Conservation (phyloP, 2,888 invertebrate species). For the Baronia brevicornis region DNA sequence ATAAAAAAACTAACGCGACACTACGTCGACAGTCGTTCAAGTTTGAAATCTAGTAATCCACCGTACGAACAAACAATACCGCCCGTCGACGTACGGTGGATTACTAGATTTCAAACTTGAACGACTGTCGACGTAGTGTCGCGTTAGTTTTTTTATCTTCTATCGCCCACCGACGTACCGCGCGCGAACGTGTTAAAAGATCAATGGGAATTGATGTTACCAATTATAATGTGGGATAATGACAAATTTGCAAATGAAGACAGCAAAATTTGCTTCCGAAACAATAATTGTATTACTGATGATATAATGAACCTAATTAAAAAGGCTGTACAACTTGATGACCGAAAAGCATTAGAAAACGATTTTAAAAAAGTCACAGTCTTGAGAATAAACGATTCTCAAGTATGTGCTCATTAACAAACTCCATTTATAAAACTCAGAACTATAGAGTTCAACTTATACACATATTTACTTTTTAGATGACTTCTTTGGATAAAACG, state of each 20-base stretch:
- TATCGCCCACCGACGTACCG: no score
- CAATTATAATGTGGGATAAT: slow-evolving; percentile 52
- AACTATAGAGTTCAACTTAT: no score
- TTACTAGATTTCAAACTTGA: no score
- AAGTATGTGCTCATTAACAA: slow-evolving; percentile 29
- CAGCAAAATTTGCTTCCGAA: slow-evolving; percentile 47
- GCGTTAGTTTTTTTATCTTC: no score
- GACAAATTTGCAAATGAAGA: slow-evolving; percentile 50
- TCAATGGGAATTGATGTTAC: slow-evolving; percentile 49
- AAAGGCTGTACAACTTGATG: slow-evolving; percentile 34
- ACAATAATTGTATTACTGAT: slow-evolving; percentile 46
- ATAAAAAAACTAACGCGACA: no score
- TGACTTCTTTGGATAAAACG: slow-evolving; percentile 58
- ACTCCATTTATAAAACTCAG: slow-evolving; percentile 2
- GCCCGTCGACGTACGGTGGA: no score
- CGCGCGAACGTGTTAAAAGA: no score
- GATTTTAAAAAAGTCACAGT: slow-evolving; percentile 38
- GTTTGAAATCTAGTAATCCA: no score
- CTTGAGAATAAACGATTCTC: slow-evolving; percentile 44
- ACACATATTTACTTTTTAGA: slow-evolving; percentile 39
- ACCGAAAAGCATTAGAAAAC: slow-evolving; percentile 34
- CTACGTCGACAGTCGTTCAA: no score
- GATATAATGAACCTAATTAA: slow-evolving; percentile 42
- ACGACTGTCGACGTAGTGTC: no score
- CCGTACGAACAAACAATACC: no score